These are phyloP conservation scores for Enteromius radiatus DNA, from an alignment of 2,797 vertebrate genomes.

Conservation along the genomic window DNA sequence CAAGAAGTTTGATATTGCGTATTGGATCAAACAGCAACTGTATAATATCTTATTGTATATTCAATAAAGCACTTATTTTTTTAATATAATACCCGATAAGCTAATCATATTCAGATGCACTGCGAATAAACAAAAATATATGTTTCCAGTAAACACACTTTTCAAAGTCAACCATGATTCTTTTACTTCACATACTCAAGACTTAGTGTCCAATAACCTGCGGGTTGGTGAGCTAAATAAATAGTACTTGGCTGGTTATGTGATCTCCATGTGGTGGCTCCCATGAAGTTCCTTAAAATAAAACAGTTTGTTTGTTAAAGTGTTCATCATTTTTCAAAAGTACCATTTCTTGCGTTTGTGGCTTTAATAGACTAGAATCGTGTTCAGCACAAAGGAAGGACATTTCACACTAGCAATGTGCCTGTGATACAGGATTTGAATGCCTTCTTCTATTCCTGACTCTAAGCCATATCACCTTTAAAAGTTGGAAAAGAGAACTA, in stretches of 20 bases:
- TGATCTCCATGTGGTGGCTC: background rate
- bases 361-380: background rate
- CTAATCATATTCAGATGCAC: no score
- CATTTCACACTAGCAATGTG: background rate
- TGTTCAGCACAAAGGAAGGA: background rate
- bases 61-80: no score
- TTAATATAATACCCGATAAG: no score
- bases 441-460: conserved; percentile 20
- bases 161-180: background rate
- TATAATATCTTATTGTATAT: background rate
- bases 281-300: background rate
- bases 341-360: background rate
- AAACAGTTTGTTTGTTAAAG: background rate
- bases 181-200: background rate
- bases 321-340: background rate
- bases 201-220: background rate
- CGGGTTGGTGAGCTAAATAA: background rate
- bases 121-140: background rate
- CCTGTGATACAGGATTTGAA: background rate
- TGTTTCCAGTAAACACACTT: background rate
- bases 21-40: background rate
- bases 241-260: background rate
- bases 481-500: background rate
- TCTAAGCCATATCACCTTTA: conserved; percentile 27
- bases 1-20: background rate